Base-by-base conservation (phyloP, 1,140 invertebrate genomes). In the Zaprionus ornatus region DNA sequence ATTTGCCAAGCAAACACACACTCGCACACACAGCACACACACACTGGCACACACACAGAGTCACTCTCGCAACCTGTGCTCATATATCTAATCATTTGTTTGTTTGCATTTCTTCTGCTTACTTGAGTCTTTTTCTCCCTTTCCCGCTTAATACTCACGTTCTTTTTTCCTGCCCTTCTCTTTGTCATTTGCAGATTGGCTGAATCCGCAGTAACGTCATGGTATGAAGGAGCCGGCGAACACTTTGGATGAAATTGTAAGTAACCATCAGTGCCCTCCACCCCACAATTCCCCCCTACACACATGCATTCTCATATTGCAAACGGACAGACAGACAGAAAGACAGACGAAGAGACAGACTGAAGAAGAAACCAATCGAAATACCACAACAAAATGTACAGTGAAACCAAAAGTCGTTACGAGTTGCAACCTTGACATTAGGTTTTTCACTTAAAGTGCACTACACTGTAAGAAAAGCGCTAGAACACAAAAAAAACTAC, bases 191-290 rank as follows among this genome's bases (percentile, higher is more conserved):
- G 55, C 86, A 91, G 90, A 91, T 80, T 84, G 83, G 81, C 78
- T 80, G 85, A 88, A 72, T 82, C 21, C 25, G 64, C 74, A 88
- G 77, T 59, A 88, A 91, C 90, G 90, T 82, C 90, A 91, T 91
- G 90, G 90, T 85, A 91, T 91, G 90, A 91, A 91, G 90, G 90
- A 91, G 84, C 90, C 90, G 90, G 79, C 90, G 91, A 91, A 88
- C 90, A 91, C 87, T 82, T 91, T 91, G 90, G 90, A 91, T 90
- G 90, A 91, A 88, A 91, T 91, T 91, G 90, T 91, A 91, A 91
- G 90, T 91, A 50, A 50, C 45, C 19, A 45, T 17, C 45, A 23
- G 17, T 50, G 17, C 17, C 7, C 17, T 1, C 17, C 3, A 7
- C 7, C 17, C 1, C 17, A 21, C 19, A 48, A 21, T 21, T 12